Percentiles rank a stretch among this genome's conserved stretches.
These are phyloP conservation scores for Neosalanx taihuensis DNA, from an alignment of 2,797 vertebrate species.

Conservation along the genomic window DNA sequence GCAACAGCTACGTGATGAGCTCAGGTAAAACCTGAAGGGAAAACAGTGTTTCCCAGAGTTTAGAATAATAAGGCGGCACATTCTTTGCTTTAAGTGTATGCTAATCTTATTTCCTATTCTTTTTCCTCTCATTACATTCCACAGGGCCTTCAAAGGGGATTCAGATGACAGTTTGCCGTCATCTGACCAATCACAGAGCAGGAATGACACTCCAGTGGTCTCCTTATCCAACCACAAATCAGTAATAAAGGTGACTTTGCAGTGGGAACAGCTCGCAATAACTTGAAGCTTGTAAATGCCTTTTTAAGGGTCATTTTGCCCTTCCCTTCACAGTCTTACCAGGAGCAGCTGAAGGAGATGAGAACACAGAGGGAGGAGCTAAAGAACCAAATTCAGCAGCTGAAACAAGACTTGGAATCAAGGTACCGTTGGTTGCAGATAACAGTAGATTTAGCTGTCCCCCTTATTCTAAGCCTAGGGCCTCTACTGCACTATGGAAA, in stretches of 20 bases:
- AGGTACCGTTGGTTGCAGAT: slow-evolving; percentile 62
- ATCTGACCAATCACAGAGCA: slow-evolving; percentile 19
- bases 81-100: not conserved
- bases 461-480: not conserved
- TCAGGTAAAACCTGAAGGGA: slow-evolving; percentile 65
- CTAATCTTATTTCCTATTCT: not conserved
- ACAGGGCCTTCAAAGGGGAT: slow-evolving; percentile 67
- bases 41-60: too few species aligned
- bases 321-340: slow-evolving; percentile 69
- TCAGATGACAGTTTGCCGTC: slow-evolving; percentile 20
- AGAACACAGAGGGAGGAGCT: slow-evolving; percentile 72
- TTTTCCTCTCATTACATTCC: slow-evolving; percentile 3
- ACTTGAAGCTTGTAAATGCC: not conserved
- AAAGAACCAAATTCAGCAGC: slow-evolving; percentile 68
- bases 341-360: slow-evolving; percentile 76
- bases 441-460: too few species aligned
- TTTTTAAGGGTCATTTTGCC: too few species aligned
- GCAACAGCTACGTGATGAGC: slow-evolving; percentile 66
- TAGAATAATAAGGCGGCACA: too few species aligned
- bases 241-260: slow-evolving; percentile 72
- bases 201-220: slow-evolving; percentile 47
- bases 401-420: slow-evolving; percentile 77
- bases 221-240: slow-evolving; percentile 71
- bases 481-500: too few species aligned
- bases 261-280: not conserved